These are phyloP conservation scores for Amphipyra tragopoginis DNA, from an alignment of 2,888 invertebrate genomes.

Conservation along the genomic window DNA sequence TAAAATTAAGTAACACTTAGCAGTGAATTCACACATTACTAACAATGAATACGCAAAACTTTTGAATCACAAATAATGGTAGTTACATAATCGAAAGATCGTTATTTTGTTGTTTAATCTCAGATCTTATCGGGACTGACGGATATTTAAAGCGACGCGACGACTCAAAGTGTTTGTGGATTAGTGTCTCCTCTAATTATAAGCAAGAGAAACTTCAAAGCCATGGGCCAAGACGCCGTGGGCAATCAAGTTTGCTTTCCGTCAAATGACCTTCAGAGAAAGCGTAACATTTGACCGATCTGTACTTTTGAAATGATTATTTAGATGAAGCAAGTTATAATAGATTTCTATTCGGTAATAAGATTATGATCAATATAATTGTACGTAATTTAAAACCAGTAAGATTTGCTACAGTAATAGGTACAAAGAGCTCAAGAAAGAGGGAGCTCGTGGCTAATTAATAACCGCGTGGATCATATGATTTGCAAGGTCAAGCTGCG, in stretches of 20 bases:
- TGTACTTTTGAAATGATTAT: conserved; percentile 35
- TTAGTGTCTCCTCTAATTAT: conserved; percentile 51
- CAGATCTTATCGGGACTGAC: conserved; percentile 29
- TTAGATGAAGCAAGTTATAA: conserved; percentile 28
- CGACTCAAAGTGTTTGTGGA: conserved; percentile 28
- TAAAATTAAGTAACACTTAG: conserved; percentile 26
- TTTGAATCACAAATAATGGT: conserved; percentile 18
- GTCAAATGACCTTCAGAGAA: conserved; percentile 75
- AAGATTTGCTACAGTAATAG: too few relatives aligned
- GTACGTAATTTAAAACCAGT: conserved; percentile 8
- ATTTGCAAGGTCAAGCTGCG: too few relatives aligned
- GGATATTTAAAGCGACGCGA: conserved; percentile 31
- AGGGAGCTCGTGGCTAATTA: too few relatives aligned
- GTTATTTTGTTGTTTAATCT: conserved; percentile 17
- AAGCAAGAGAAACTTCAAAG: conserved; percentile 61
- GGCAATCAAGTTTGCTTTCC: conserved; percentile 57
- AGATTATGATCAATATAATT: conserved; percentile 13
- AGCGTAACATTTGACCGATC: conserved; percentile 71
- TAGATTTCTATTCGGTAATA: conserved; percentile 46
- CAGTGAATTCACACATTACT: conserved; percentile 13
- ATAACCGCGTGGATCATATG: too few relatives aligned
- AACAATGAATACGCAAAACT: conserved; percentile 23
- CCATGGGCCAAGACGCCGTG: conserved; percentile 55
- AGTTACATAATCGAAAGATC: conserved; percentile 13
- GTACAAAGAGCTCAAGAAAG: too few relatives aligned